Percentiles rank a stretch among this genome's conserved stretches.
These are phyloP conservation scores for Siniperca chuatsi DNA, from an alignment of 2,113 vertebrate genomes.

Conservation along the genomic window DNA sequence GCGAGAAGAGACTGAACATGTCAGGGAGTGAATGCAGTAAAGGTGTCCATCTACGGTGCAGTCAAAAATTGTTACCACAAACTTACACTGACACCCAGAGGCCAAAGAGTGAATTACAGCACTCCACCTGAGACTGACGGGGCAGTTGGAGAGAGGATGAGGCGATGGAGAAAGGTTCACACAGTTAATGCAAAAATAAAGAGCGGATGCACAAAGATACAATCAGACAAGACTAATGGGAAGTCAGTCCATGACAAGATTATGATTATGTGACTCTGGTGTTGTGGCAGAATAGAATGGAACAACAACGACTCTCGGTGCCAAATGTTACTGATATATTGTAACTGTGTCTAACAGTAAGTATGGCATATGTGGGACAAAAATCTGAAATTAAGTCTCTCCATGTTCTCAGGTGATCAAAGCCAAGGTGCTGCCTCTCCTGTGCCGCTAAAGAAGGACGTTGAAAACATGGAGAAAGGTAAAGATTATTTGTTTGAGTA, in stretches of 20 bases:
- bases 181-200: background rate
- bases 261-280: background rate
- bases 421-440: conserved; percentile 90
- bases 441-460: conserved; percentile 93
- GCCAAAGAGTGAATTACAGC: conserved; percentile 52
- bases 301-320: background rate
- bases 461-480: conserved; percentile 99
- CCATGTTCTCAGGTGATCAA: conserved; percentile 87
- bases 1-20: background rate
- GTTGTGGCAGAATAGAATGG: background rate
- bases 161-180: background rate
- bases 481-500: conserved; percentile 24
- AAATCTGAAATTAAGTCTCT: background rate
- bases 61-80: background rate
- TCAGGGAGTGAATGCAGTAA: background rate
- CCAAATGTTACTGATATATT: background rate
- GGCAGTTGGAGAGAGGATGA: background rate
- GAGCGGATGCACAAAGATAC: background rate
- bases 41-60: background rate
- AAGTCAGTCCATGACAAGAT: background rate
- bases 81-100: conserved; percentile 76
- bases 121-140: background rate
- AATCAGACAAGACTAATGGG: background rate
- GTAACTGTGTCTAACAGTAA: background rate
- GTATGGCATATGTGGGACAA: background rate